Percentiles rank a stretch among this genome's conserved stretches.
phyloP scores from a whole-genome alignment of 2,888 invertebrate genomes.

The Trichogramma evanescens region DNA sequence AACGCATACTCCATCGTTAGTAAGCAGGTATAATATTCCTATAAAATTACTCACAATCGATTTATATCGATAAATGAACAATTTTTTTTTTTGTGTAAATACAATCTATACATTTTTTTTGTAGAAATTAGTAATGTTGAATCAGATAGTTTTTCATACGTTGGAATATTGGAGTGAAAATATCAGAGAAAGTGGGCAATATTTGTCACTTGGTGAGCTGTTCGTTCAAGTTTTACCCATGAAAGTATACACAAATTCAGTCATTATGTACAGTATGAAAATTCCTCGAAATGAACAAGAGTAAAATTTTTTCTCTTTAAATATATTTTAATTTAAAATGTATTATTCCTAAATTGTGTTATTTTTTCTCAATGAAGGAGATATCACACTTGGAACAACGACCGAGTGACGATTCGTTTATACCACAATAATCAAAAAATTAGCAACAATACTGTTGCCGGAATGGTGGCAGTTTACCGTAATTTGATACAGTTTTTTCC shows the following conservation, averaged over 20 bases:
- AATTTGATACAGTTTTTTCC: constrained; percentile 60
- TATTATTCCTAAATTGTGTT: not conserved
- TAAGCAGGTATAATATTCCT: constrained; percentile 55
- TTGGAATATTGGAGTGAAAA: constrained; percentile 43
- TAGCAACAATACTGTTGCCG: constrained; percentile 31
- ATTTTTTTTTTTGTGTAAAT: not conserved
- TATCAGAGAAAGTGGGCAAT: constrained; percentile 34
- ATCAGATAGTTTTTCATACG: constrained; percentile 44
- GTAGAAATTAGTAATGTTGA: constrained; percentile 44
- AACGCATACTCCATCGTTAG: constrained; percentile 63
- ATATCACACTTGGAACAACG: constrained; percentile 48
- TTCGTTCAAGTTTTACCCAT: constrained; percentile 42
- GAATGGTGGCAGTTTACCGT: constrained; percentile 57
- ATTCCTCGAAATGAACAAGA: constrained; percentile 37
- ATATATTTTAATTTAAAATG: not conserved
- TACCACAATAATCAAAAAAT: constrained; percentile 30
- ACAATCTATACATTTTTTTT: constrained; percentile 18
- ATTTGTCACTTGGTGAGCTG: constrained; percentile 39
- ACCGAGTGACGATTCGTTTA: constrained; percentile 44
- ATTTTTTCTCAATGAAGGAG: constrained; percentile 28
- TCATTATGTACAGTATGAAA: constrained; percentile 37
- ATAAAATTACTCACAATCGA: not conserved
- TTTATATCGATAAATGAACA: too few relatives aligned
- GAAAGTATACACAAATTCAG: constrained; percentile 33
- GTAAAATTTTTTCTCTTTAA: constrained; percentile 27